A percentile compares a stretch with the other conserved stretches of the same genome.
phyloP scores from a whole-genome alignment of 2,888 invertebrate species.

The Dryococelus australis region DNA sequence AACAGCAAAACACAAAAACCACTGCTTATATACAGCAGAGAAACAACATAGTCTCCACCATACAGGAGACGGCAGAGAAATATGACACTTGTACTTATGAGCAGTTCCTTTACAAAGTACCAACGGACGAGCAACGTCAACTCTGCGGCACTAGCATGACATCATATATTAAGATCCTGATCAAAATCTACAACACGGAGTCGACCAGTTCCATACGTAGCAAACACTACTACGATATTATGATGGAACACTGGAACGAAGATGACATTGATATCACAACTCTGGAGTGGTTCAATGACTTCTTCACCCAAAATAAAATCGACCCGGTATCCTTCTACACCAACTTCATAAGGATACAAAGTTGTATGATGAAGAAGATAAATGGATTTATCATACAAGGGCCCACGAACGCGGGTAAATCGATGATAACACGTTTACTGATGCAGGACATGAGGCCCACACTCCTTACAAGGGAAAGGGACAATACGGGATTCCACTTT shows the following conservation, averaged over 20 bases:
- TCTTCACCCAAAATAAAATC: not conserved
- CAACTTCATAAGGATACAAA: not conserved
- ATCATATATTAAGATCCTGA: not conserved
- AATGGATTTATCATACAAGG: too few species aligned
- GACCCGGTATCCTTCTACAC: not conserved
- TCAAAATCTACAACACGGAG: not conserved
- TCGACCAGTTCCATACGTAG: not conserved
- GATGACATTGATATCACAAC: not conserved
- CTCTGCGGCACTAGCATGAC: not conserved
- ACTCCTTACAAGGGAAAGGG: not conserved
- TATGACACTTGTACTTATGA: not conserved
- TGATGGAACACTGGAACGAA: not conserved
- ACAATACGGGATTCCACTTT: not conserved
- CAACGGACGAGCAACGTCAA: not conserved
- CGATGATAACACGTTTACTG: not conserved
- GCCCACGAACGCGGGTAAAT: too few species aligned
- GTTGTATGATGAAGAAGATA: not conserved
- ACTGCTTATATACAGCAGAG: not conserved
- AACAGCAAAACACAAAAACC: not conserved
- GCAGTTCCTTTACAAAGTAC: not conserved
- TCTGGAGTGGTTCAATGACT: too few species aligned
- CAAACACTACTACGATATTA: not conserved
- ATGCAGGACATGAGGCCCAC: not conserved
- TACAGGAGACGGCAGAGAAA: not conserved
- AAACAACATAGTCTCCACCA: not conserved